Percentiles rank a stretch among this genome's conserved stretches.
Conservation (phyloP, 2,113 vertebrate genomes). For the Catharus bicknelli region DNA sequence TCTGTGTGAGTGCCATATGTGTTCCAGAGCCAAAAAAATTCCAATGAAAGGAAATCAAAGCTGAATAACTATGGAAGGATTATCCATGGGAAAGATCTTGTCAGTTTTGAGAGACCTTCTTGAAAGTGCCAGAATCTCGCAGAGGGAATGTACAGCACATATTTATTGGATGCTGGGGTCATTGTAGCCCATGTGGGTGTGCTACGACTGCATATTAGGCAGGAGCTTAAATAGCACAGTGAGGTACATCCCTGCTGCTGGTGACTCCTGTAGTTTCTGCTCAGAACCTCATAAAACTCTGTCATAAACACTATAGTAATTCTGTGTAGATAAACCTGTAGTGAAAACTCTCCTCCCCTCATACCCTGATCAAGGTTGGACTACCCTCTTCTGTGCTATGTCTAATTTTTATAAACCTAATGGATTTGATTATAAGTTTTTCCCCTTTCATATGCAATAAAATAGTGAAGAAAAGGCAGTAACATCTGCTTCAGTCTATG, state of each 20-base stretch:
- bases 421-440: neutral
- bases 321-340: neutral
- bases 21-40: neutral
- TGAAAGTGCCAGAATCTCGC: neutral
- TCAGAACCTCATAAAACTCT: neutral
- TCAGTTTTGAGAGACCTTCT: neutral
- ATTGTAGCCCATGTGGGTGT: fast-evolving
- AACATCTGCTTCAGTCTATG: fast-evolving
- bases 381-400: neutral
- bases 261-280: neutral
- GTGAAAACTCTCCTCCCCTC: neutral
- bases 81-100: neutral
- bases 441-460: neutral
- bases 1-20: neutral
- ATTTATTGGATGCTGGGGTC: neutral
- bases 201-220: neutral
- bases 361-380: neutral
- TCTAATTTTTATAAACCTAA: neutral
- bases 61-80: neutral
- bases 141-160: fast-evolving
- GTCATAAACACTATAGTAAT: neutral
- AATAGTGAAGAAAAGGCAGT: neutral
- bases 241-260: neutral
- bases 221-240: neutral
- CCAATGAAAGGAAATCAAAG: neutral